Evolutionary conservation across 2,797 vertebrate genomes (phyloP).

Genomic region (Rhabdomys pumilio): DNA sequence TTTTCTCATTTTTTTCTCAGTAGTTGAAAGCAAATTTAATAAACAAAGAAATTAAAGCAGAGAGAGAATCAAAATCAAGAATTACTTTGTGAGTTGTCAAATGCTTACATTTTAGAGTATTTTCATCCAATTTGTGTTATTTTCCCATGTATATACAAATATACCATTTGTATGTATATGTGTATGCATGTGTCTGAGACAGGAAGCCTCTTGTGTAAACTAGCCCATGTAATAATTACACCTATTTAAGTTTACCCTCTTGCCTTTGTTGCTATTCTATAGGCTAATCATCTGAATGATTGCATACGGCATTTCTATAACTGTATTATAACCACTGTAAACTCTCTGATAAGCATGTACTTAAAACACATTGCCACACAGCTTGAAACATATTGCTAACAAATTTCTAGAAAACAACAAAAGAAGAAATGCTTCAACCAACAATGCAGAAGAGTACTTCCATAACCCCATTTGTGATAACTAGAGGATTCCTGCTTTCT

Average conservation of each 20-base stretch:
- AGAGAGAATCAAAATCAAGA: conserved; percentile 44
- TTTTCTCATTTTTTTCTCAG: conserved; percentile 23
- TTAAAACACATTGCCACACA: neutral
- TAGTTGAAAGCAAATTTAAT: conserved; percentile 51
- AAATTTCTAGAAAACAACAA: conserved; percentile 33
- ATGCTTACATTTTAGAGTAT: conserved; percentile 51
- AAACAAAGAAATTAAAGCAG: conserved; percentile 1
- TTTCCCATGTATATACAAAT: neutral
- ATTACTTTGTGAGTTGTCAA: neutral
- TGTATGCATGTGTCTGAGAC: neutral
- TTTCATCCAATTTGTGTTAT: conserved; percentile 12
- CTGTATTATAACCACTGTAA: conserved; percentile 33
- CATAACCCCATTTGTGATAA: neutral
- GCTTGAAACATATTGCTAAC: conserved; percentile 44
- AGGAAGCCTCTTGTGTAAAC: neutral
- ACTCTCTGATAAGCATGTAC: conserved; percentile 1
- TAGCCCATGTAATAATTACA: neutral
- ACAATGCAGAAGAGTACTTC: neutral
- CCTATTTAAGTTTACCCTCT: conserved; percentile 20
- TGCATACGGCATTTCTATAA: conserved; percentile 2
- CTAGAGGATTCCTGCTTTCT: neutral
- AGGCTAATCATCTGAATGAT: conserved; percentile 28
- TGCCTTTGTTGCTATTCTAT: conserved; percentile 3
- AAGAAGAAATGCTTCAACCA: neutral
- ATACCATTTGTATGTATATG: neutral